Evolutionary conservation across 2,888 invertebrate genomes (phyloP).

Genomic region (Netelia virgata): DNA sequence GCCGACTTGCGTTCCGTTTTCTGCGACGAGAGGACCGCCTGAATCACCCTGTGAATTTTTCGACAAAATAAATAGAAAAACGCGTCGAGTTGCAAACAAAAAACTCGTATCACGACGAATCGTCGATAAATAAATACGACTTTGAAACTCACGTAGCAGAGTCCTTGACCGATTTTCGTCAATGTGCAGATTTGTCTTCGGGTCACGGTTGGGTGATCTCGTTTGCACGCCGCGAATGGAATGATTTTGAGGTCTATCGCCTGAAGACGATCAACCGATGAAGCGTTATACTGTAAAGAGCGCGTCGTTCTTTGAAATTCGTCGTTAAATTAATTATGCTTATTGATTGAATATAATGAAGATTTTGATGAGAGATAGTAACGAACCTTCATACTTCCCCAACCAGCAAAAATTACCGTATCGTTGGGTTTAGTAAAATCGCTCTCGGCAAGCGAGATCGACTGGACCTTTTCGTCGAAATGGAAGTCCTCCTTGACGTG

Average conservation of each 20-base stretch:
- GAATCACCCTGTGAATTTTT: constrained; percentile 72
- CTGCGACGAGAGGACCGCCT: constrained; percentile 74
- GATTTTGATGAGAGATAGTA: not conserved
- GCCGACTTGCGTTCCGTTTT: constrained; percentile 73
- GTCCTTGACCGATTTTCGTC: constrained; percentile 79
- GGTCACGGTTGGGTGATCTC: constrained; percentile 59
- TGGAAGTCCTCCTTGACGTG: not conserved
- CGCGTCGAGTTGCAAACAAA: too few species aligned
- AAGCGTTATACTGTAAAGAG: constrained; percentile 70
- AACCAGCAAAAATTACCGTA: constrained; percentile 69
- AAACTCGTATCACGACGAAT: not conserved
- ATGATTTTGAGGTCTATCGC: constrained; percentile 69
- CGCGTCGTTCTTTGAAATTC: not conserved
- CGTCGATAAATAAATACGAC: not conserved
- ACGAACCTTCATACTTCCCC: constrained; percentile 75
- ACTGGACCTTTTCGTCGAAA: not conserved
- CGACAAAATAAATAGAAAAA: constrained; percentile 2
- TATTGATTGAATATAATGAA: not conserved
- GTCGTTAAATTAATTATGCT: too few species aligned
- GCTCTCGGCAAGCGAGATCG: not conserved
- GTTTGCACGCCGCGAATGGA: constrained; percentile 66
- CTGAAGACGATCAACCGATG: constrained; percentile 73
- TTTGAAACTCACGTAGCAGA: constrained; percentile 77
- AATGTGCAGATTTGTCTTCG: constrained; percentile 78
- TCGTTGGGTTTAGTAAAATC: not conserved